Percentiles rank a stretch among this genome's conserved stretches.
Evolutionary conservation across 1,140 invertebrate genomes (phyloP).

Genomic region (Drosophila nigrodunni): DNA sequence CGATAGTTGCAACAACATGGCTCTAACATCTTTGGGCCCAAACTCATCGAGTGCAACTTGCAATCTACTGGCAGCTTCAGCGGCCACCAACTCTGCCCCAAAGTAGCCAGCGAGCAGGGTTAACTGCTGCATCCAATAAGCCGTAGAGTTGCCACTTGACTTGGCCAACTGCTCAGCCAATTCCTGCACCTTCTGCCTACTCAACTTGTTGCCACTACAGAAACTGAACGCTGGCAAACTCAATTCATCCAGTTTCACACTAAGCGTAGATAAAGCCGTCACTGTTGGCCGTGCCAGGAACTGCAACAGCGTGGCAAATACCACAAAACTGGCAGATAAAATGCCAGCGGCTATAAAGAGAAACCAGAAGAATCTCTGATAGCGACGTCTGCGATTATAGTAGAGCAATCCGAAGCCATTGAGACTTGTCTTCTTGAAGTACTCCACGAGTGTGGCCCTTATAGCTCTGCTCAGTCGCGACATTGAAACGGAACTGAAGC

Average conservation of each 20-base stretch:
- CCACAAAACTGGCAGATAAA: conserved; percentile 44
- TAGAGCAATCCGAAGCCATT: conserved; percentile 69
- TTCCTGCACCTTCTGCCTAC: conserved; percentile 19
- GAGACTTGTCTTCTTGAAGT: conserved; percentile 67
- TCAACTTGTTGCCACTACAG: conserved; percentile 61
- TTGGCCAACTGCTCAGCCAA: conserved; percentile 25
- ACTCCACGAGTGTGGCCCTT: conserved; percentile 57
- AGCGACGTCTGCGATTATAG: conserved; percentile 56
- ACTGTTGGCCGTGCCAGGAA: conserved; percentile 56
- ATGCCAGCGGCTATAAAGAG: conserved; percentile 57
- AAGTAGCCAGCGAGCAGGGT: conserved; percentile 35
- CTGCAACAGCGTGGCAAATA: conserved; percentile 43
- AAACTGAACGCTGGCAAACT: conserved; percentile 36
- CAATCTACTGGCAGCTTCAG: conserved; percentile 9
- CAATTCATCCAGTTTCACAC: not conserved
- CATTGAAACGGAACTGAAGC: conserved; percentile 37
- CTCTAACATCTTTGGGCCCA: conserved; percentile 17
- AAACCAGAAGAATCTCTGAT: conserved; percentile 66
- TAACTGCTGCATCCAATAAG: conserved; percentile 26
- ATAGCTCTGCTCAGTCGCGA: conserved; percentile 44
- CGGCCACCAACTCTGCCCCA: conserved; percentile 19
- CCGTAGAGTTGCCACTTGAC: not conserved
- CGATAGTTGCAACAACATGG: conserved; percentile 34
- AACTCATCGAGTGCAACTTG: not conserved
- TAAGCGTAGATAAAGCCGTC: conserved; percentile 32